phyloP scores from a whole-genome alignment of 2,888 invertebrate species.

The Amiota communis region DNA sequence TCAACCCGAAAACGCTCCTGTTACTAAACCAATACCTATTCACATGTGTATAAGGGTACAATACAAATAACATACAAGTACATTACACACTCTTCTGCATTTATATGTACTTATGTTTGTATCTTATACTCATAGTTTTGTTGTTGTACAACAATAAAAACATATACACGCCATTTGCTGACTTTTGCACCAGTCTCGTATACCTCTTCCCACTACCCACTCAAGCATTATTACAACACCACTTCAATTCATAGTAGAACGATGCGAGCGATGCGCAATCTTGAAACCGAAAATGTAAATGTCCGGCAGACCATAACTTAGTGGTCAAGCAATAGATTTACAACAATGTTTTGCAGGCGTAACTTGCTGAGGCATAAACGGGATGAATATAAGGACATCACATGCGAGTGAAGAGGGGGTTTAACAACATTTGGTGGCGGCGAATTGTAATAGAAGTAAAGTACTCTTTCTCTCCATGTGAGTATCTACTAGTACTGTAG shows the following conservation, averaged over 20 bases:
- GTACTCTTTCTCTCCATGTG: conserved; percentile 4
- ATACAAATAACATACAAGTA: too few species aligned
- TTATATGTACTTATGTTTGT: not conserved
- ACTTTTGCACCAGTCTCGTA: conserved; percentile 29
- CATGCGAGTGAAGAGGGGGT: conserved; percentile 1
- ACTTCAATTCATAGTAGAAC: conserved; percentile 1
- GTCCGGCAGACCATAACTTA: conserved; percentile 68
- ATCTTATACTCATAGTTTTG: not conserved
- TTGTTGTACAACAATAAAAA: not conserved
- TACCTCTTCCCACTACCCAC: not conserved
- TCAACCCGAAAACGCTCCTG: too few species aligned
- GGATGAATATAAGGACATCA: not conserved
- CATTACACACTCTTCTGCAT: too few species aligned
- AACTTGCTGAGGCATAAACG: not conserved
- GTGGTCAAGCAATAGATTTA: conserved; percentile 65
- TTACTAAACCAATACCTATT: too few species aligned
- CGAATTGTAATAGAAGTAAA: not conserved
- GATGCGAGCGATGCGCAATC: conserved; percentile 13
- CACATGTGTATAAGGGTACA: too few species aligned
- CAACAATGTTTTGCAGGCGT: conserved; percentile 24
- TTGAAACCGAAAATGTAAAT: conserved; percentile 61
- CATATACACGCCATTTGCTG: conserved; percentile 9
- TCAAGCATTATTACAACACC: not conserved
- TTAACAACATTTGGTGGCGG: conserved; percentile 30
- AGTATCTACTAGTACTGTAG: not conserved